Base-by-base conservation (phyloP, 2,797 vertebrate species). In the Peromyscus attwateri region DNA sequence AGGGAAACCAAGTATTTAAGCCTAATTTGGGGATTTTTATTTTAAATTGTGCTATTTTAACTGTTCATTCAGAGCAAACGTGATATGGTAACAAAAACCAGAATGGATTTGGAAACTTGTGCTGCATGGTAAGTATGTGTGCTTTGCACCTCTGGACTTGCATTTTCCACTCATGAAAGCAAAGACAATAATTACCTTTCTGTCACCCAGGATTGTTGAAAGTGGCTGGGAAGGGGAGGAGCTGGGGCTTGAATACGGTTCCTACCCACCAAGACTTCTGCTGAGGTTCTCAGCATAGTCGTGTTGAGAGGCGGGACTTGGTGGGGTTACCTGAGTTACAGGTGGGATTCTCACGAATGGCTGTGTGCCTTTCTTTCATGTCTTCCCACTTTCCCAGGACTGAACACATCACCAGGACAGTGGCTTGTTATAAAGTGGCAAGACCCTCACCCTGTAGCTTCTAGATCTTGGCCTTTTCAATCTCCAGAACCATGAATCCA, bases 41-140 rank as follows among this genome's bases (percentile, higher is more conserved):
- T 95, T 96, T 76, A 84, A 95, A 75, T 62, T 89, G 80, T 85
- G 40, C 1, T 73, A 37, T 55, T 80, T 76, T 55, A 49, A 84
- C 40, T 92, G 27, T 25, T 92, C 64, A 83, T 8, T 91, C 55
- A 73, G 31, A 93, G 46, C 77, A 89, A 46, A 34, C 52, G 34
- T 37, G 55, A 89, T 52, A 57, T 25, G 13, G 49, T 91, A 37
- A 49, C 68, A 71, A 76, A 82, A 77, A 37, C 84, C 37, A 49
- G 16, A 91, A 52, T 79, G 19, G 46, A 62, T 80, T 70, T 79
- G 57, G 62, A 64, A 37, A 37, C 29, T 76, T 76, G 19, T 81
- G 21, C 29, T 92, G 6, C 62, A 87, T 46, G 49, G 21, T 85
- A 76, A 64, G 40, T 82, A 31, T 27, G 49, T 70, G 40, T 83